phyloP scores from a whole-genome alignment of 2,113 vertebrate species.

The Siniperca chuatsi region DNA sequence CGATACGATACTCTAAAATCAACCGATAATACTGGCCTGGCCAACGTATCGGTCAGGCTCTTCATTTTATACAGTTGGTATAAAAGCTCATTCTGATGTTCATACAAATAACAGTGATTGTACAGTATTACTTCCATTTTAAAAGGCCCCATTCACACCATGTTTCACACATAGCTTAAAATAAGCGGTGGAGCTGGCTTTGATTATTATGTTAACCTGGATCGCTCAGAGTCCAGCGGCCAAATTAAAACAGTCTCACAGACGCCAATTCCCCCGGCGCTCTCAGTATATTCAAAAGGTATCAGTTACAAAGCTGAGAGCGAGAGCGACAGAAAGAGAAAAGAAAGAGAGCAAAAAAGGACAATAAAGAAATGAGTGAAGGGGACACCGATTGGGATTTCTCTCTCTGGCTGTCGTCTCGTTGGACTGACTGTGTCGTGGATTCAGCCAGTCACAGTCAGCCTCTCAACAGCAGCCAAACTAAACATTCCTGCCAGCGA shows the following conservation, averaged over 20 bases:
- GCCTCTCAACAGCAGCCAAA: conserved; percentile 60
- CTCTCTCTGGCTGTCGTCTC: conserved; percentile 16
- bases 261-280: conserved; percentile 62
- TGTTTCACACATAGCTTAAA: conserved; percentile 74
- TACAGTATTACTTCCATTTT: conserved; percentile 43
- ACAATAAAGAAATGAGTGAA: conserved; percentile 37
- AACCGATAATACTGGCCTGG: neutral
- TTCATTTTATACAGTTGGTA: neutral
- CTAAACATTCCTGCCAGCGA: conserved; percentile 57
- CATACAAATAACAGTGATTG: conserved; percentile 42
- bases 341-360: conserved; percentile 24
- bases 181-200: conserved; percentile 66
- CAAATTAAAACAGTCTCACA: conserved; percentile 80
- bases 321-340: neutral
- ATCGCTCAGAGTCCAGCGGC: conserved; percentile 69
- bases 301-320: conserved; percentile 69
- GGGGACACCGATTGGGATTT: conserved; percentile 19
- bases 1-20: neutral
- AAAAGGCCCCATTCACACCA: conserved; percentile 71
- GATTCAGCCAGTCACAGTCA: conserved; percentile 40
- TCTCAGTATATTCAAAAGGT: conserved; percentile 71
- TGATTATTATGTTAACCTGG: conserved; percentile 83
- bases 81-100: conserved; percentile 4
- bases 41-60: neutral
- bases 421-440: conserved; percentile 20